phyloP scores from a whole-genome alignment of 1,140 invertebrate genomes.

The Tetranychus cinnabarinus region DNA sequence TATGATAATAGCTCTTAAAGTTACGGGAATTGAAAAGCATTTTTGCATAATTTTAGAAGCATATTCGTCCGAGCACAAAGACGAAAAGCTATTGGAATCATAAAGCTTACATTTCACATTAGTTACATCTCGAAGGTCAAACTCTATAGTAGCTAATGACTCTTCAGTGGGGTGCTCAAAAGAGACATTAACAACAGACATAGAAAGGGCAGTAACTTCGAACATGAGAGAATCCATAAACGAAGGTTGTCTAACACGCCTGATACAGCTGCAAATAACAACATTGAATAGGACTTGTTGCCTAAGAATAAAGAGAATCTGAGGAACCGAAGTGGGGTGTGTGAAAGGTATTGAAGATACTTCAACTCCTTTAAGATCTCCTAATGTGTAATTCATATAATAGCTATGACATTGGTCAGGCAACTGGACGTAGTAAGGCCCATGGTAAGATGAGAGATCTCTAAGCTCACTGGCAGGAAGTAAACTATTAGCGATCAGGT shows the following conservation, averaged over 20 bases:
- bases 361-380: slow-evolving; percentile 44
- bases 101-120: slow-evolving; percentile 38
- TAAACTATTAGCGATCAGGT: slow-evolving; percentile 4
- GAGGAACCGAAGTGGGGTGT: slow-evolving; percentile 73
- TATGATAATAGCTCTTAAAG: slow-evolving; percentile 43
- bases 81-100: slow-evolving; percentile 28
- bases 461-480: not conserved
- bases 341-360: slow-evolving; percentile 68
- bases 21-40: slow-evolving; percentile 70
- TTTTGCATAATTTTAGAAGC: slow-evolving; percentile 61
- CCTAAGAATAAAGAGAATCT: slow-evolving; percentile 53
- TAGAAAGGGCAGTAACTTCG: slow-evolving; percentile 65
- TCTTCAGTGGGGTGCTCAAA: slow-evolving; percentile 80
- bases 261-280: slow-evolving; percentile 59
- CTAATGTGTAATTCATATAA: slow-evolving; percentile 54
- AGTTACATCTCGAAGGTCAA: slow-evolving; percentile 57
- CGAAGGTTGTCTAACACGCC: slow-evolving; percentile 23
- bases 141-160: slow-evolving; percentile 67
- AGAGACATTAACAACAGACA: slow-evolving; percentile 58
- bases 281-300: slow-evolving; percentile 80
- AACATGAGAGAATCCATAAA: slow-evolving; percentile 32
- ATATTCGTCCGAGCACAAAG: slow-evolving; percentile 36
- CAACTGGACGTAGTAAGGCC: slow-evolving; percentile 31
- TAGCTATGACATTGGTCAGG: slow-evolving; percentile 83
- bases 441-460: not conserved